A percentile compares a stretch with the other conserved stretches of the same genome.
Conservation (phyloP, 2,888 invertebrate genomes). For the Gerris lacustris region DNA sequence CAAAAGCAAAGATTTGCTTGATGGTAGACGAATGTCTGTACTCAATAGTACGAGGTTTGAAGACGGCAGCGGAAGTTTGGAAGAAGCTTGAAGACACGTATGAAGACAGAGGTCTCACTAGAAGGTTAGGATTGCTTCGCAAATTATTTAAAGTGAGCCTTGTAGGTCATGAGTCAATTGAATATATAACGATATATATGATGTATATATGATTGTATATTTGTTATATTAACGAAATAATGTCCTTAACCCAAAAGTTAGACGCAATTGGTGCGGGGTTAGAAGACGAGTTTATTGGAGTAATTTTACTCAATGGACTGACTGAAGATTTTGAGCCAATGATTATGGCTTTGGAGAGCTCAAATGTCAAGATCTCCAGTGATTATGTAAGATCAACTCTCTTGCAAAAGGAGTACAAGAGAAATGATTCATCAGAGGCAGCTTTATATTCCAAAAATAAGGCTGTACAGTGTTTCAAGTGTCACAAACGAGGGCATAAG, state of each 20-base stretch:
- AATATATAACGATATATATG: constrained; percentile 12
- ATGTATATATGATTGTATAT: too few relatives aligned
- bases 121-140: constrained; percentile 14
- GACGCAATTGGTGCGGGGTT: constrained; percentile 8
- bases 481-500: background rate
- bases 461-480: background rate
- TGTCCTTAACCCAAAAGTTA: too few relatives aligned
- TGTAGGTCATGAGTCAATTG: background rate
- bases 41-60: too few relatives aligned
- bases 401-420: constrained; percentile 6
- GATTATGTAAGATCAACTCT: constrained; percentile 5
- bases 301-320: constrained; percentile 12
- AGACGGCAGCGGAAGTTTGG: constrained; percentile 7
- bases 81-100: constrained; percentile 6
- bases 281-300: constrained; percentile 14
- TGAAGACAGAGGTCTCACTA: constrained; percentile 8
- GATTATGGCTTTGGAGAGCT: constrained; percentile 18
- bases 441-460: background rate
- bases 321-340: constrained; percentile 16
- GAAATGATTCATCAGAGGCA: background rate
- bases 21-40: constrained; percentile 11
- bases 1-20: constrained; percentile 10
- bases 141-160: constrained; percentile 6
- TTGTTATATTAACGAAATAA: too few relatives aligned
- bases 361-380: constrained; percentile 4